Conservation (phyloP, 2,113 vertebrate species). For the Catharus minimus region DNA sequence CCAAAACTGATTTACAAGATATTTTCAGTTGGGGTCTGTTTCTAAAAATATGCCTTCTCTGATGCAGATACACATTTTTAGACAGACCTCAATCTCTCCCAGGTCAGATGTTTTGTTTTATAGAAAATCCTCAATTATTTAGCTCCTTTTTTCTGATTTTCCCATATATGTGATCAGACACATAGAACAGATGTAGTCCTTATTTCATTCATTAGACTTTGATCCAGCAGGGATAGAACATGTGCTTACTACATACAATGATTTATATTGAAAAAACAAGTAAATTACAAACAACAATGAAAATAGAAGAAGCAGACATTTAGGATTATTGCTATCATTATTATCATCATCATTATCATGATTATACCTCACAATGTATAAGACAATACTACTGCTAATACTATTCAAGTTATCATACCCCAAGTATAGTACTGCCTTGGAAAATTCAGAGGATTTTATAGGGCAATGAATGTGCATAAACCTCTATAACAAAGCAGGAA, state of each 20-base stretch:
- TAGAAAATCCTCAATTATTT: not conserved
- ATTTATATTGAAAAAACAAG: not conserved
- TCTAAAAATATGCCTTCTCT: not conserved
- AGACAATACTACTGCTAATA: accelerated
- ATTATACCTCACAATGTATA: not conserved
- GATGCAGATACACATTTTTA: not conserved
- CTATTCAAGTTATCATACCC: not conserved
- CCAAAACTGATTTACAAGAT: not conserved
- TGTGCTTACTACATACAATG: not conserved
- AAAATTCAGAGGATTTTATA: not conserved
- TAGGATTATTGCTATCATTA: too few species aligned
- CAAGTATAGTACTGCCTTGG: not conserved
- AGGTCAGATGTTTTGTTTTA: not conserved
- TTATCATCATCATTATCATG: too few species aligned
- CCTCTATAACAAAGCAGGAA: not conserved
- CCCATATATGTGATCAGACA: not conserved
- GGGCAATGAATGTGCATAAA: not conserved
- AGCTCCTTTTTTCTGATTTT: not conserved
- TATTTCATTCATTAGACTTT: not conserved
- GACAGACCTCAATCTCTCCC: not conserved
- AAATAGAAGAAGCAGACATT: not conserved
- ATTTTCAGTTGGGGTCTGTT: not conserved
- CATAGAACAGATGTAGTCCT: not conserved
- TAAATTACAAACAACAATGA: not conserved
- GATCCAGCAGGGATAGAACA: not conserved